phyloP scores from a whole-genome alignment of 2,888 invertebrate genomes.

The Bruchidius siliquastri region DNA sequence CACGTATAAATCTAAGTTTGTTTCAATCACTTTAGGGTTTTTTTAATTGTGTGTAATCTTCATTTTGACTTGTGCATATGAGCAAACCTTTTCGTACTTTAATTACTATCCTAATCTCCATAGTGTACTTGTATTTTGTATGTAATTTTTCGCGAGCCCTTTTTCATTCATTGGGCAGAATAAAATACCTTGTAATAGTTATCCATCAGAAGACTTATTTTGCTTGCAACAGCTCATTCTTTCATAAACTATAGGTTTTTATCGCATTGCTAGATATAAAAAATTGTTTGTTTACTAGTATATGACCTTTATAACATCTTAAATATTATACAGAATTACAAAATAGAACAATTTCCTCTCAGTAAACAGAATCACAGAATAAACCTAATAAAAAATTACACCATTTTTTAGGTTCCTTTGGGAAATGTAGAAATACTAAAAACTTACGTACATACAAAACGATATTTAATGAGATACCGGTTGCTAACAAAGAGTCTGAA shows the following conservation, averaged over 20 bases:
- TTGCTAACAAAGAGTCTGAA: background rate
- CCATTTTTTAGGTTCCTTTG: background rate
- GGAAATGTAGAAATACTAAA: background rate
- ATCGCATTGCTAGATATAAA: background rate
- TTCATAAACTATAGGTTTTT: background rate
- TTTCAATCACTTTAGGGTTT: no score
- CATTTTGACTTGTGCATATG: no score
- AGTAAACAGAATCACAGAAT: background rate
- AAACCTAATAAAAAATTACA: background rate
- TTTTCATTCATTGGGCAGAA: no score
- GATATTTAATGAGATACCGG: background rate
- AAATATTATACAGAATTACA: background rate
- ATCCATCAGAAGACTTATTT: background rate
- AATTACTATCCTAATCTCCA: no score
- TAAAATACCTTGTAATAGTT: no score
- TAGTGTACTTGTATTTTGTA: no score
- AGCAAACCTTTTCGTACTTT: no score
- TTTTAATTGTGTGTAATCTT: no score
- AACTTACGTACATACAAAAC: background rate
- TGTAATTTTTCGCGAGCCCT: no score
- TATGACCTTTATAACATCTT: background rate
- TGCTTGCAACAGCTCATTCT: background rate
- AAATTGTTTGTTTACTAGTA: background rate
- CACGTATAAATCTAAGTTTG: no score
- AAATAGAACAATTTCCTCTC: background rate